Base-by-base conservation (phyloP, 1,140 invertebrate species). In the Zeugodacus cucurbitae region DNA sequence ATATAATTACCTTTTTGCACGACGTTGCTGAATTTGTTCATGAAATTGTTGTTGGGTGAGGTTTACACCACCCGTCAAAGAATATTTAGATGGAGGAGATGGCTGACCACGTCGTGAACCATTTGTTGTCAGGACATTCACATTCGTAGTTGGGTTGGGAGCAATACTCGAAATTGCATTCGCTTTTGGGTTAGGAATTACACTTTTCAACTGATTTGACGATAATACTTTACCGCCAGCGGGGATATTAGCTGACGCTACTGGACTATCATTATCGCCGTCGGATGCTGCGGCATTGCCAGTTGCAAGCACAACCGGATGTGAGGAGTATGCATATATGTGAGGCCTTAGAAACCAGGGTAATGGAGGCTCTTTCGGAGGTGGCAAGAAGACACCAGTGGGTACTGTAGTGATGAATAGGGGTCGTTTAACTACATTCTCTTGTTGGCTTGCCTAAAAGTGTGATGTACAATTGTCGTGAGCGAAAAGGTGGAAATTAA, bases 381-480 rank as follows among this genome's bases (percentile, higher is more conserved):
- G 96, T 90, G 96, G 95, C 78, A 97, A 92, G 90, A 97, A 97
- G 89, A 96, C 95, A 1, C 97, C 97, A 34, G 95, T 95, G 88
- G 96, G 96, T 8, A 97, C 97, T 0, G 96, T 97, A 0, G 96
- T 97, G 59, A 97, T 95, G 90, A 97, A 97, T 0, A 96, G 95
- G 8, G 95, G 95, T 57, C 93, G 91, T 37, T 93, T 87, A 22
- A 88, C 57, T 29, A 89, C 44, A 34, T 82, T 54, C 6, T 88
- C 87, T 48, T 89, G 87, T 41, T 57, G 87, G 48, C 87, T 89
- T 48, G 62, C 64, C 87, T 89, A 62, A 1, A 67, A 41, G 20
- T 78, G 32, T 64, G 32, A 48, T 82, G 78, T 67, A 14, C 32
- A 87, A 7, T 22, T 48, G 11, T 64, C 26, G 37, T 64, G 32